Evolutionary conservation across 1,140 invertebrate species (phyloP), one percentile per base, ranked within the genome.

Genomic region (Anastrepha obliqua): DNA sequence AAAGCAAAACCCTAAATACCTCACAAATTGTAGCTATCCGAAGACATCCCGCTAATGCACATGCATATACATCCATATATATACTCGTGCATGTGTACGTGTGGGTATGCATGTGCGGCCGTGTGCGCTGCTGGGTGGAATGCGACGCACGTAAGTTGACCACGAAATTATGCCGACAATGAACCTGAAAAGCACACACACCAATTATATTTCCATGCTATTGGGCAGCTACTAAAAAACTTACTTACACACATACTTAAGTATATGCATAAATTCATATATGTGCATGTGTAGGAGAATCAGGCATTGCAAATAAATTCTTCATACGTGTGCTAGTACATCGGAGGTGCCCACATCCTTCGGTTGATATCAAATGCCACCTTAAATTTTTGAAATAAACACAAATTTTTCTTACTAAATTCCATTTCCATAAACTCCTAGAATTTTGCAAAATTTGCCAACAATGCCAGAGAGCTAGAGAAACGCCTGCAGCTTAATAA

Each of bases 151-250:
- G 85, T 62, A 86, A 86, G 85, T 90, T 92, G 90, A 92, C 91
- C 91, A 89, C 91, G 89, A 90, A 91, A 92, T 91, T 91, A 92
- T 91, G 91, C 89, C 89, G 90, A 89, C 89, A 92, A 92, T 92
- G 91, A 92, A 92, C 90, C 91, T 89, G 86, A 85, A 87, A 65
- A 89, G 86, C 42, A 74, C 39, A 55, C 88, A 90, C 86, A 67
- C 85, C 55, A 86, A 86, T 62, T 86, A 60, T 47, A 4, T 62
- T 17, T 62, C 60, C 4, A 62, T 62, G n/a, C 60, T 8, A 62
- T 62, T 62, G 60, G 60, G 15, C 60, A n/a, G n/a, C 13, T 5
- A 62, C 60, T 62, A 62, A 62, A 29, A 39, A 29, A 39, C 64
- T 29, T 67, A 8, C 64, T 29, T 39, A 67, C 29, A 67, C 6